Evolutionary conservation across 2,113 vertebrate genomes (phyloP).

Genomic region (Puma concolor): DNA sequence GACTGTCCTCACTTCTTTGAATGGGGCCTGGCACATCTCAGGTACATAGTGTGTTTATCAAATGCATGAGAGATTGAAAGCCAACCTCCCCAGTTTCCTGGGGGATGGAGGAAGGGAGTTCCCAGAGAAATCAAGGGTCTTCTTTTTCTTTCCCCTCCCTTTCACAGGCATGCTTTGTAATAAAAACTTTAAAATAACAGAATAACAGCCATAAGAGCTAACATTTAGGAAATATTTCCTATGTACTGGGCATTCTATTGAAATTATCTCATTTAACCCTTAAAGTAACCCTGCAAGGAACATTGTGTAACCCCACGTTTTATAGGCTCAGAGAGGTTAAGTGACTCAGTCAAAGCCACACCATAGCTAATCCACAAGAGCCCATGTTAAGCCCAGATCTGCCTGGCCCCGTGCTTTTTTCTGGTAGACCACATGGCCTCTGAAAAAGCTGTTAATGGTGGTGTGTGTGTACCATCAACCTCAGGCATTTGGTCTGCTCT

Average conservation of each 20-base stretch:
- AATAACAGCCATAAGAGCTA: not conserved
- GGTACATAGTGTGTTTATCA: not conserved
- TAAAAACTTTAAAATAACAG: not conserved
- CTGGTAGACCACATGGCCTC: not conserved
- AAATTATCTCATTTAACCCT: not conserved
- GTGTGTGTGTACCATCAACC: not conserved
- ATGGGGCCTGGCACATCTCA: not conserved
- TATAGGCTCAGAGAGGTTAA: conserved; percentile 11
- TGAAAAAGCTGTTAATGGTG: not conserved
- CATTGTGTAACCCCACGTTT: not conserved
- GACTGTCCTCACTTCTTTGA: not conserved
- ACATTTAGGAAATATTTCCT: conserved; percentile 1
- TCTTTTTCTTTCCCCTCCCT: not conserved
- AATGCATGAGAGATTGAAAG: not conserved
- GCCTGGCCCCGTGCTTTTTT: not conserved
- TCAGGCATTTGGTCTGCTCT: not conserved
- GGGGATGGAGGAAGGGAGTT: not conserved
- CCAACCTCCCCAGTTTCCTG: not conserved
- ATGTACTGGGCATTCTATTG: not conserved
- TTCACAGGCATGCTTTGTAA: not conserved
- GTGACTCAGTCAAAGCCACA: not conserved
- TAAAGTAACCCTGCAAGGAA: not conserved
- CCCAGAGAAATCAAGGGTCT: not conserved
- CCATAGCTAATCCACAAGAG: not conserved
- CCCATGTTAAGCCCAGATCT: not conserved